Base-by-base conservation (phyloP, 2,888 invertebrate species). In the Andrena camellia region DNA sequence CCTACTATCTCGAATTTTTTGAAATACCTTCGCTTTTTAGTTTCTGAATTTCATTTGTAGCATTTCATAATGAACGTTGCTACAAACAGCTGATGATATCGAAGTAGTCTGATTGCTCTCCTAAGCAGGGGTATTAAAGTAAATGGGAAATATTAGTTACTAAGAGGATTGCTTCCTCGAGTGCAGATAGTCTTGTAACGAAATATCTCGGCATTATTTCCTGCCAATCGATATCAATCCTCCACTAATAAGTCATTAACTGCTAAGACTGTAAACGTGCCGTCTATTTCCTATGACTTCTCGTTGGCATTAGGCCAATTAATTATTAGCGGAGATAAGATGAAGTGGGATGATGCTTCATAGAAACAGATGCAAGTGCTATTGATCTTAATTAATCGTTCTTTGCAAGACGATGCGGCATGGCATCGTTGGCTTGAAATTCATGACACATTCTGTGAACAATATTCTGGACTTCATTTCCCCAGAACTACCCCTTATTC, bases 281-380 rank as follows among this genome's bases (percentile, higher is more conserved):
- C n/a, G 68, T 66, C 63, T 31, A 59, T 66, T 74, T 73, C 67
- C 69, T 74, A 50, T 42, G 66, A 68, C 31, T 52, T n/a, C 50
- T n/a, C 20, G 71, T 70, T 87, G 81, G 81, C 59, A 54, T 35
- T 67, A 42, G 3, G 69, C 81, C 87, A 83, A 76, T 59, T 54
- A 83, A 76, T 59, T 54, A 60, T 85, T 75, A 66, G 52, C 57
- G 23, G 26, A 64, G 71, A 64, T 73, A 26, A 68, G 50, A 35
- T 26, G 35, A 71, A 70, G 33, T 63, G 57, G 67, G 23, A 68
- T 71, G 54, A 33, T 66, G 52, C 59, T 69, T 59, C 59, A 26
- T 59, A 69, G 60, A n/a, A 63, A 42, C 3, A 29, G 48, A 42
- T n/a, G 72, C 29, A 60, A 26, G 52, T 67, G 80, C 31, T 26